phyloP scores from a whole-genome alignment of 2,113 vertebrate species.

The Gavia stellata region DNA sequence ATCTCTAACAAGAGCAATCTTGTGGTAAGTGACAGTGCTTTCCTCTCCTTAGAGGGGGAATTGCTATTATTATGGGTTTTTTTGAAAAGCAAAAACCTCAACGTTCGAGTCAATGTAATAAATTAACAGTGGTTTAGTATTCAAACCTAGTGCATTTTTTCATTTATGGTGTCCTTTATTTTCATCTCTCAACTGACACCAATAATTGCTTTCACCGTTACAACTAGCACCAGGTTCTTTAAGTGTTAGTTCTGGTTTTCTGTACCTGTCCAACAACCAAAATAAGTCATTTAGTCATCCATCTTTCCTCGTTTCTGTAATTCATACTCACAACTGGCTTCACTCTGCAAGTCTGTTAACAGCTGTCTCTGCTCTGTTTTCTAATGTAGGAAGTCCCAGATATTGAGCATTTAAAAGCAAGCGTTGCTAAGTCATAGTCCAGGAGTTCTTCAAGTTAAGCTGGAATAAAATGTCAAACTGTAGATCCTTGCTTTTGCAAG shows the following conservation, averaged over 20 bases:
- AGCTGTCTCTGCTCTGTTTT: background rate
- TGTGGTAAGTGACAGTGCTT: background rate
- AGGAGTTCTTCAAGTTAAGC: background rate
- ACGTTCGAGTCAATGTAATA: background rate
- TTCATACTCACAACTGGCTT: background rate
- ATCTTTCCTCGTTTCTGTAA: background rate
- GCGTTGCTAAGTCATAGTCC: background rate
- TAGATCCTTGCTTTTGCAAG: background rate
- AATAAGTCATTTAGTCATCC: background rate
- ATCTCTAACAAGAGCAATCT: background rate
- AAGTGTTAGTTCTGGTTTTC: background rate
- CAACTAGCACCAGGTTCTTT: background rate
- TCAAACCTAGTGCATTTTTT: background rate
- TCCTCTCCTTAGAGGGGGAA: background rate
- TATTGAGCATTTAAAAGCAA: background rate
- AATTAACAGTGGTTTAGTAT: background rate
- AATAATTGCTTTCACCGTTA: background rate
- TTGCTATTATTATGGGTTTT: background rate
- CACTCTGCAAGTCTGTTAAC: background rate
- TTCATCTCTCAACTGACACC: background rate
- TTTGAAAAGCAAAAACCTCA: background rate
- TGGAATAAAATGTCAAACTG: background rate
- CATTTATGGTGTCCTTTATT: background rate
- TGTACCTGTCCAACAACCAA: background rate
- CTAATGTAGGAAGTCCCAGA: background rate